Evolutionary conservation across 2,888 invertebrate species (phyloP).

Genomic region (Dichetophora obliterata): DNA sequence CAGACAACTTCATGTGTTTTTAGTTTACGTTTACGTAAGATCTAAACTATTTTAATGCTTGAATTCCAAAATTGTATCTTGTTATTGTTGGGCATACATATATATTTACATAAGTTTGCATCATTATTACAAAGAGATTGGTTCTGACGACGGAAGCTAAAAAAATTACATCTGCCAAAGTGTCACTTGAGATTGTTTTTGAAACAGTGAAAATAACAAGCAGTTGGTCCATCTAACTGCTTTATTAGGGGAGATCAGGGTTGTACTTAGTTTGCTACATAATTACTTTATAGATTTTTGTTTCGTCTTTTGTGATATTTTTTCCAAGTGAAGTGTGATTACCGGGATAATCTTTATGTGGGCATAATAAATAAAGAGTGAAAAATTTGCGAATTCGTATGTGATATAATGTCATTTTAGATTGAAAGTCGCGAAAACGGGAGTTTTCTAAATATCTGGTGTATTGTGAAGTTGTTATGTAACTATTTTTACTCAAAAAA

Average conservation of each 20-base stretch:
- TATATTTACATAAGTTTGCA: not conserved
- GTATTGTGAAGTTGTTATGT: no score
- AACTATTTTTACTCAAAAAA: no score
- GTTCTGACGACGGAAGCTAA: not conserved
- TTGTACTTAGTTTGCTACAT: not conserved
- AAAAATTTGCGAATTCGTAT: no score
- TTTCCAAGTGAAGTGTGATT: no score
- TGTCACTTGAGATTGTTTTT: conserved; percentile 1
- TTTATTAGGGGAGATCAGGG: conserved; percentile 11
- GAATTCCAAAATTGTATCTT: not conserved
- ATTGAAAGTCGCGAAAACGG: no score
- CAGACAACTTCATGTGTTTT: conserved; percentile 5
- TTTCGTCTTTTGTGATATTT: no score
- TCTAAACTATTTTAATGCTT: conserved; percentile 13
- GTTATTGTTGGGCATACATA: not conserved
- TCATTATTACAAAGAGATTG: not conserved
- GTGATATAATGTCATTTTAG: no score
- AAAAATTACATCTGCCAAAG: not conserved
- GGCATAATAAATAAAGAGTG: no score
- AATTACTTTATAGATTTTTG: no score
- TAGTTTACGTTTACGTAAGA: not conserved
- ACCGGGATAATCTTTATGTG: no score
- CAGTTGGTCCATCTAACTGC: conserved; percentile 18
- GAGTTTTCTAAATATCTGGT: no score
- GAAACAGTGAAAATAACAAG: not conserved